Evolutionary conservation across 2,797 vertebrate species (phyloP).

Genomic region (Bufotes viridis): DNA sequence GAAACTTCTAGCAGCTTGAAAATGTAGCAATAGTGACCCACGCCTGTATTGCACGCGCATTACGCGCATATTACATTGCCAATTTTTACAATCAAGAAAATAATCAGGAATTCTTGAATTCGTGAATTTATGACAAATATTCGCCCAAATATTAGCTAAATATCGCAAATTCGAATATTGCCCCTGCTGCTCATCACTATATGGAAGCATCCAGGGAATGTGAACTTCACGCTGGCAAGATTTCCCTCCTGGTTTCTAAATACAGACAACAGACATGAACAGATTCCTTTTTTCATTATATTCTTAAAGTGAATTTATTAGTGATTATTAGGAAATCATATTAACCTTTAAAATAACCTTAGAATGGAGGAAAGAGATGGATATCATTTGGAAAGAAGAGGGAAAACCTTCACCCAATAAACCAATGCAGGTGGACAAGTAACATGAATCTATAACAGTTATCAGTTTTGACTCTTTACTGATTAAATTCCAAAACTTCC

Average conservation of each 20-base stretch:
- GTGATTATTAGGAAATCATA: constrained; percentile 19
- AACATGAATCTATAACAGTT: not conserved
- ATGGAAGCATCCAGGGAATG: not conserved
- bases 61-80: too few species aligned
- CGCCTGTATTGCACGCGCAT: too few species aligned
- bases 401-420: not conserved
- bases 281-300: constrained; percentile 26
- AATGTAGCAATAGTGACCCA: too few species aligned
- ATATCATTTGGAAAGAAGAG: not conserved
- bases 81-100: too few species aligned
- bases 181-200: too few species aligned
- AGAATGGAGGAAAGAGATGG: not conserved
- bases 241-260: constrained; percentile 39
- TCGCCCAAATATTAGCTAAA: too few species aligned
- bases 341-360: constrained; percentile 23
- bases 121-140: too few species aligned
- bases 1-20: too few species aligned
- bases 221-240: constrained; percentile 18
- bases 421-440: not conserved
- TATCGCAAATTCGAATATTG: too few species aligned
- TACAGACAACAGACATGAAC: constrained; percentile 8
- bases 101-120: too few species aligned
- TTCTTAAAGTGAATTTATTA: constrained; percentile 22
- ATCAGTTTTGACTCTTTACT: not conserved
- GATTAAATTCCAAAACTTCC: not conserved